Base-by-base conservation (phyloP, 2,888 invertebrate species). In the Zonitis immaculata region DNA sequence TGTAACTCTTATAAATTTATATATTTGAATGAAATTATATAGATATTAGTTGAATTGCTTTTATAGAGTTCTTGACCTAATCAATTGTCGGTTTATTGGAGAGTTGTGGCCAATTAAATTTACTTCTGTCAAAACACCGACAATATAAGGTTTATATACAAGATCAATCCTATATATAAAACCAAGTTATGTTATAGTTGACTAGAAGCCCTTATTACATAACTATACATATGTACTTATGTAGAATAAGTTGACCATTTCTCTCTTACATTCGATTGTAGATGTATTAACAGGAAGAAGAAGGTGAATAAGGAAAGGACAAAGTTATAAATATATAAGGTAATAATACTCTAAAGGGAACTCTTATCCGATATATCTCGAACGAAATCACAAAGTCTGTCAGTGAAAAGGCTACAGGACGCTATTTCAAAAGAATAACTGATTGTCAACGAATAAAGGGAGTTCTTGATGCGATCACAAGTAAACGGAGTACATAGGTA, bases 371-470 rank as follows among this genome's bases (percentile, higher is more conserved):
- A 62, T 61, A n/a, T n/a, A 68, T 71, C 69, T 68, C 62, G 64
- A 67, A 61, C 65, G 65, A 69, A 71, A 71, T 71, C 69, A 69
- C 70, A 71, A 71, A 71, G 70, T 71, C 69, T 67, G 66, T 63
- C 68, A 68, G 66, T 71, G 71, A 72, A 72, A 72, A 71, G 72
- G 72, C 70, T 67, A 69, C 70, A 69, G 69, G 69, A 70, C 69
- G 65, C 70, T 67, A 69, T 69, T 70, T 70, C 67, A 71, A 72
- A 72, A 72, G 73, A 73, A 72, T 73, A 73, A 73, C 71, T 69
- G 71, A 73, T 73, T 72, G 71, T 73, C 69, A 66, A 61, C 64
- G 69, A 66, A 70, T 69, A 72, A 70, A 68, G 62, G 43, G 47
- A 52, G 57, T 58, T 62, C 50, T 44, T 44, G 52, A 50, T 47